These are phyloP conservation scores for Palythoa grandis DNA, from an alignment of 92 coral and sea anemone species.

Conservation along the genomic window DNA sequence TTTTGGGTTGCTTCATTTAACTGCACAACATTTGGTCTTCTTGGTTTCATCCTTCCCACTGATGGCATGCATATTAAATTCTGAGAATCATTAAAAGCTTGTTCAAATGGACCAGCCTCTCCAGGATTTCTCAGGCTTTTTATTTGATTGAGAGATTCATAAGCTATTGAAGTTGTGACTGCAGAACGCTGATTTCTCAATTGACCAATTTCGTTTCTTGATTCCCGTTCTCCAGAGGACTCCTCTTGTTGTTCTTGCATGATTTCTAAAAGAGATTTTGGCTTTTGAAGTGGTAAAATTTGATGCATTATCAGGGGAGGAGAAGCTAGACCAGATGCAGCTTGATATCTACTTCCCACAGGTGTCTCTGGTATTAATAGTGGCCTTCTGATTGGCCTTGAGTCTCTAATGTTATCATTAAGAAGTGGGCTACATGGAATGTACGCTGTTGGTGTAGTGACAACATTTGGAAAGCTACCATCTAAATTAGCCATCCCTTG, in stretches of 20 bases:
- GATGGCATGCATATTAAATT: background rate
- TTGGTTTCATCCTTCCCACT: background rate
- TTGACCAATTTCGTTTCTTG: background rate
- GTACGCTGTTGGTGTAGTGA: background rate
- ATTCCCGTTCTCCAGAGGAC: background rate
- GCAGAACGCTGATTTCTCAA: background rate
- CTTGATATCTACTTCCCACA: background rate
- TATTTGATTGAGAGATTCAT: background rate
- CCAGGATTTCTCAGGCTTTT: slow-evolving; percentile 30
- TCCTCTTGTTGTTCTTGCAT: slow-evolving; percentile 48
- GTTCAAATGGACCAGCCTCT: slow-evolving; percentile 60
- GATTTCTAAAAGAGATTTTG: slow-evolving; percentile 18
- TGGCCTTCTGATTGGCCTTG: background rate
- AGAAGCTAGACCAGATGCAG: background rate
- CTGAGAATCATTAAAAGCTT: slow-evolving; percentile 52
- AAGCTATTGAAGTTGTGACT: background rate
- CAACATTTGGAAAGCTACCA: background rate
- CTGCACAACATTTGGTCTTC: slow-evolving; percentile 37
- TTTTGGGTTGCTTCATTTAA: slow-evolving; percentile 65
- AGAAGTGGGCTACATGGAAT: background rate
- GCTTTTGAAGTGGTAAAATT: background rate
- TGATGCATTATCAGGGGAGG: background rate
- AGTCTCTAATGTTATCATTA: background rate
- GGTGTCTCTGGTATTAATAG: background rate
- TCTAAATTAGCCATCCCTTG: background rate